Evolutionary conservation across 2,797 vertebrate genomes (phyloP), one percentile per base, ranked within the genome.

Genomic region (Lindbergichthys nudifrons): DNA sequence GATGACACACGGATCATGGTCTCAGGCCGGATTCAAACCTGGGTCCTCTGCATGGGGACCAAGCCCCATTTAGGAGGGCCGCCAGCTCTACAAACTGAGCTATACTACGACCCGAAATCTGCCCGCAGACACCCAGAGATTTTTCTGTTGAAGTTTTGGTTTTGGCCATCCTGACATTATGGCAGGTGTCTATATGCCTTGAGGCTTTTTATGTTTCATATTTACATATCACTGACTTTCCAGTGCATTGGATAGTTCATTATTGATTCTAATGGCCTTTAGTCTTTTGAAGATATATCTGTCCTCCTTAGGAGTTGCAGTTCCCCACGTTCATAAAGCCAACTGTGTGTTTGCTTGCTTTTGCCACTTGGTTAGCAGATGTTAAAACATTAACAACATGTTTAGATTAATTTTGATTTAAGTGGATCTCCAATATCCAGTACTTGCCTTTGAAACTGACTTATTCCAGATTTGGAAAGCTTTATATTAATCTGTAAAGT

Each of bases 151-250:
- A 5, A 50, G 3, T 42, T 52, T 69, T 42, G 21, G 53, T 60
- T 63, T 46, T 56, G 39, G 32, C 36, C 46, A 26, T 4, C 26
- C 16, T 46, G 21, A 51, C 21, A 53, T 67, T 16, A 41, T 10
- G 30, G 26, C 42, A 67, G 41, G 43, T 60, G 14, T 68, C 32
- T 30, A 4, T 46, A 63, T 63, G 36, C 36, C 65, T 30, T 39
- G 6, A 59, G 48, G 75, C 71, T 47, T 32, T 54, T 23, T 42
- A 26, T 57, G 23, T n/a, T 32, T 23, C 62, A 48, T 26, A 61
- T 72, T 62, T 50, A 32, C 23, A 67, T 51, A 67, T 26, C 48
- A 26, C 30, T 45, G 65, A 23, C 39, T 36, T 39, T 23, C 30
- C 46, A 36, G 6, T 23, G 52, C 26, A 47, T 42, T 13, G 4